Evolutionary conservation across 1,140 invertebrate species (phyloP), one percentile per base, ranked within the genome.

Genomic region (roundworm (Caenorhabditis elegans)): DNA sequence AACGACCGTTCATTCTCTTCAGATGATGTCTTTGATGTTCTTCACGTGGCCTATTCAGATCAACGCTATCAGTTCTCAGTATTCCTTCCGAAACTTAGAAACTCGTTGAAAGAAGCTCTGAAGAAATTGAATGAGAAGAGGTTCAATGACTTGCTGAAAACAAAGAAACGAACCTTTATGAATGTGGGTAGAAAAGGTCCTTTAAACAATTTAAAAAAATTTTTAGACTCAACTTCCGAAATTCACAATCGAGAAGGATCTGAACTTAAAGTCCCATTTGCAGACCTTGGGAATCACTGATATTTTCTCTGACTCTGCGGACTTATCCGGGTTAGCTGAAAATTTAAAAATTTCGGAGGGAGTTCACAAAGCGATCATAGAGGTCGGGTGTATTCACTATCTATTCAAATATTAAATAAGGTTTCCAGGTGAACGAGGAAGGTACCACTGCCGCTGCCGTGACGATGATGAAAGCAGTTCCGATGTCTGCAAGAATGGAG

Each of bases 141-240:
- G 36, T 47, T 79, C 1, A 34, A 65, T 24, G n/a, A 15, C 31
- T 39, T 79, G 1, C n/a, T 79, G 0, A 31, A 39, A 10, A 70
- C 31, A 26, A 15, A 0, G 10, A 60, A 24, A 8, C 3, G 13
- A 5, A 43, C 22, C 1, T 36, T 26, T 22, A 34, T 60, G 22
- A 65, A 79, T 48, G 78, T 60, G n/a, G n/a, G 55, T 65, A 13
- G 15, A 15, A 43, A 15, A n/a, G n/a, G 8, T n/a, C n/a, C 0
- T 39, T 15, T 24, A 17, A 10, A 17, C 2, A 1, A 1, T 17
- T 26, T 34, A 13, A 5, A 53, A 53, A 2, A 79, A 2, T 22
- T 31, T 79, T 46, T 22, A 79, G 78, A 47, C 22, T 5, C 17
- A 46, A 15, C 22, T 79, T 39, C 78, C 78, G 26, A 79, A 79